Percentiles rank a stretch among this genome's conserved stretches.
These are phyloP conservation scores for Euglossa dilemma DNA, from an alignment of 1,140 invertebrate species.

Conservation along the genomic window DNA sequence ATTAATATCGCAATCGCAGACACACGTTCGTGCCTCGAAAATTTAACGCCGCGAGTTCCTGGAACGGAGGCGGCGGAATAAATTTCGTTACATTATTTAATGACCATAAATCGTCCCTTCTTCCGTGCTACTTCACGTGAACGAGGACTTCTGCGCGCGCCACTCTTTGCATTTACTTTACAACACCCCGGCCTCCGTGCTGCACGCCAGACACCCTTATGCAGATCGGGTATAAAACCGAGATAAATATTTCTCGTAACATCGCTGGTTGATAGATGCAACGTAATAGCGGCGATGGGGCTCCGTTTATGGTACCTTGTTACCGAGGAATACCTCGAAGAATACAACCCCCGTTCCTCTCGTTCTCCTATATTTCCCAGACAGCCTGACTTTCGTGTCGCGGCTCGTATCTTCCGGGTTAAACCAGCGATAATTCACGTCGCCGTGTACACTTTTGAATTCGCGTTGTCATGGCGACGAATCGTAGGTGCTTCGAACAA, in stretches of 20 bases:
- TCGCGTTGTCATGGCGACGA: slow-evolving; percentile 72
- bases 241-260: background rate
- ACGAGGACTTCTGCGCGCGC: slow-evolving; percentile 11
- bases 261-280: background rate
- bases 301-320: background rate
- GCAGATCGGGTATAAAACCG: background rate
- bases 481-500: slow-evolving; percentile 38
- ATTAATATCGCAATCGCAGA: slow-evolving; percentile 56
- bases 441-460: slow-evolving; percentile 75
- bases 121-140: slow-evolving; percentile 46
- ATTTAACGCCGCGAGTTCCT: slow-evolving; percentile 38
- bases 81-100: slow-evolving; percentile 56
- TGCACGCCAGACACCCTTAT: background rate
- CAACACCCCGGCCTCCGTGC: slow-evolving; percentile 6
- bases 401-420: background rate
- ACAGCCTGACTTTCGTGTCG: background rate
- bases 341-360: no score
- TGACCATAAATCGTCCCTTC: slow-evolving; percentile 50
- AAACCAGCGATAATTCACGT: slow-evolving; percentile 57
- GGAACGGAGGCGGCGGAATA: slow-evolving; percentile 43
- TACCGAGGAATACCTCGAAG: background rate
- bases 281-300: background rate
- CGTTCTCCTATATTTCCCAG: background rate
- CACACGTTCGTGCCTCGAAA: slow-evolving; percentile 47
- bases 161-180: slow-evolving; percentile 24